Evolutionary conservation across 2,888 invertebrate genomes (phyloP).

Genomic region (Pristionchus fissidentatus): DNA sequence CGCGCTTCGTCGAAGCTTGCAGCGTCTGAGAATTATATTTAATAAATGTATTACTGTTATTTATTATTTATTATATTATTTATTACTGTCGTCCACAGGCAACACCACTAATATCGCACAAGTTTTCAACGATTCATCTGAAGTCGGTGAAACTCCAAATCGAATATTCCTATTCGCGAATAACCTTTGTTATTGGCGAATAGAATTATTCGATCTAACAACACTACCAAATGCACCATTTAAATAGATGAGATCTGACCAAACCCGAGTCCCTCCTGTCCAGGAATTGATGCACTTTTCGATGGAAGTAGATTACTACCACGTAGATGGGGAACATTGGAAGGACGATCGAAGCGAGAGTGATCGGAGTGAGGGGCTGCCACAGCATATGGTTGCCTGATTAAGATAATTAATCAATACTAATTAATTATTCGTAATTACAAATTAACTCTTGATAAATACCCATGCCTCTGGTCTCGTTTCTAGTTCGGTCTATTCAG

Average conservation of each 20-base stretch:
- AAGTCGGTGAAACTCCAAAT: not conserved
- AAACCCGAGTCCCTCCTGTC: slow-evolving; percentile 46
- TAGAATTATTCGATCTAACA: not conserved
- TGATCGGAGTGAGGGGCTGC: slow-evolving; percentile 59
- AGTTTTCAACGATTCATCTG: not conserved
- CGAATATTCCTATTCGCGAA: too few relatives aligned
- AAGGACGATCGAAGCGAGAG: slow-evolving; percentile 60
- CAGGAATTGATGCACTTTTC: slow-evolving; percentile 55
- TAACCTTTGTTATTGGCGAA: too few relatives aligned
- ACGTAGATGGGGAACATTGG: slow-evolving; percentile 68
- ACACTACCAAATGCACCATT: not conserved
- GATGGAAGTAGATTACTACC: slow-evolving; percentile 60
- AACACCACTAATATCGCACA: not conserved
- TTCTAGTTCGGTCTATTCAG: too few relatives aligned
- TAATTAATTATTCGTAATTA: too few relatives aligned
- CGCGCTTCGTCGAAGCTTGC: slow-evolving; percentile 3
- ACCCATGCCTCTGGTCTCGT: too few relatives aligned
- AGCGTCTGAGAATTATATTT: slow-evolving; percentile 1
- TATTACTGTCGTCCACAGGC: not conserved
- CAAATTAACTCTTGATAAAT: too few relatives aligned
- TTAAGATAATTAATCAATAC: too few relatives aligned
- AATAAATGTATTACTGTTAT: not conserved
- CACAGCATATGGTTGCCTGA: slow-evolving; percentile 58
- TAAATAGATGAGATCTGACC: slow-evolving; percentile 10
- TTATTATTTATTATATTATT: not conserved